These are phyloP conservation scores for Chrosomus eos DNA, from an alignment of 2,797 vertebrate genomes.

Conservation along the genomic window DNA sequence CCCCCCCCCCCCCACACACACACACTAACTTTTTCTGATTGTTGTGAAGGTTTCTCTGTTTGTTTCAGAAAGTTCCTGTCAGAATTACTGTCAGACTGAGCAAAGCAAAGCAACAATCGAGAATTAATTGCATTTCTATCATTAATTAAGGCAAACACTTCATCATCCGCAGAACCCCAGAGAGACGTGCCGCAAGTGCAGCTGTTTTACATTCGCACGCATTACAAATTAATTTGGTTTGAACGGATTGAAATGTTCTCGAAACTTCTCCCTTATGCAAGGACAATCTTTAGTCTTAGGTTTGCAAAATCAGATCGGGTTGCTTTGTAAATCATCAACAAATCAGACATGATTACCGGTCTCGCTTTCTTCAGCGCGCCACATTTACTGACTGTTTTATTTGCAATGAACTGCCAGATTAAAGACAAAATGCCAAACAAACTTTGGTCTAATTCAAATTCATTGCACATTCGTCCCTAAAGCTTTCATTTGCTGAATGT, in stretches of 20 bases:
- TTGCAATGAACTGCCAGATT: neutral
- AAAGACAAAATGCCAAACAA: conserved; percentile 9
- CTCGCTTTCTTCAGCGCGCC: neutral
- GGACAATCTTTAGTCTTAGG: conserved; percentile 5
- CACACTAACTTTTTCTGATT: conserved; percentile 15
- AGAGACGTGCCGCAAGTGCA: conserved; percentile 35
- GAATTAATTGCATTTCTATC: conserved; percentile 53
- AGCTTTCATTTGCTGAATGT: conserved; percentile 29
- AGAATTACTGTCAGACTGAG: conserved; percentile 26
- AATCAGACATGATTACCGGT: neutral
- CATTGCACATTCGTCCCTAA: neutral
- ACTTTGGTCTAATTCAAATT: neutral
- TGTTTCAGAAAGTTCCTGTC: conserved; percentile 38
- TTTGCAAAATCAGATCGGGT: neutral
- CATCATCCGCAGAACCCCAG: conserved; percentile 40
- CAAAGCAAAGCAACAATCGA: conserved; percentile 32
- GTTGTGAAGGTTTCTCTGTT: conserved; percentile 38
- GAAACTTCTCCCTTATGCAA: conserved; percentile 1
- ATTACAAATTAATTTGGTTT: conserved; percentile 36
- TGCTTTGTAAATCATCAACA: conserved; percentile 1
- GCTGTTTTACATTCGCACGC: conserved; percentile 15
- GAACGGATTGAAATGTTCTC: conserved; percentile 39
- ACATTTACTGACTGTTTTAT: neutral
- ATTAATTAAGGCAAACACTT: conserved; percentile 55
- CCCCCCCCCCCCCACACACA: no score